These are phyloP conservation scores for Brachylomia viminalis DNA, from an alignment of 2,888 invertebrate species.

Conservation along the genomic window DNA sequence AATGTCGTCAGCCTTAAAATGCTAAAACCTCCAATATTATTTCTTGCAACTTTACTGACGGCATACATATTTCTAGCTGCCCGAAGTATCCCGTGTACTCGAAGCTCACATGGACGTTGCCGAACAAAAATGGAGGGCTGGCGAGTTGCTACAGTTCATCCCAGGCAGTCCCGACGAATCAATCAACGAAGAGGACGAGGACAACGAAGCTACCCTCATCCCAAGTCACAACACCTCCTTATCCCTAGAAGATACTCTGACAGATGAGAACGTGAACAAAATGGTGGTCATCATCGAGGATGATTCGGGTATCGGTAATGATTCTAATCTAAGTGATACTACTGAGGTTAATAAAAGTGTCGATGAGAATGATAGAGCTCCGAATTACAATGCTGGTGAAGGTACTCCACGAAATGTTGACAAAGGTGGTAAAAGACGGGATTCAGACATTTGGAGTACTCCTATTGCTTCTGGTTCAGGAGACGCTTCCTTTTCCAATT, in stretches of 20 bases:
- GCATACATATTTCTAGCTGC: slow-evolving; percentile 72
- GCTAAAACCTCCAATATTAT: not conserved
- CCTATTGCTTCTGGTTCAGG: slow-evolving; percentile 41
- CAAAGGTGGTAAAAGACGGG: not conserved
- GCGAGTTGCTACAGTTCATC: slow-evolving; percentile 72
- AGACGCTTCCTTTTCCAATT: slow-evolving; percentile 14
- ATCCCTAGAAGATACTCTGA: slow-evolving; percentile 82
- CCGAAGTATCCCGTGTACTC: slow-evolving; percentile 84
- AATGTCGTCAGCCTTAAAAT: not conserved
- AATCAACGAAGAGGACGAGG: slow-evolving; percentile 73
- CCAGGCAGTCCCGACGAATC: slow-evolving; percentile 72
- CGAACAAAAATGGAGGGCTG: slow-evolving; percentile 80
- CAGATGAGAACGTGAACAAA: slow-evolving; percentile 72
- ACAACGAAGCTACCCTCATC: slow-evolving; percentile 79
- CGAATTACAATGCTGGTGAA: slow-evolving; percentile 5
- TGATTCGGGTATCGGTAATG: slow-evolving; percentile 71
- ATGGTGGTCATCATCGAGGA: slow-evolving; percentile 62
- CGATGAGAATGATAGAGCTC: slow-evolving; percentile 23
- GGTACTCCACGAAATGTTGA: slow-evolving; percentile 23
- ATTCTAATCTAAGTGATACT: slow-evolving; percentile 62
- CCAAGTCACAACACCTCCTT: slow-evolving; percentile 77
- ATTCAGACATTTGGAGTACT: not conserved
- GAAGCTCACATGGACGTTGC: slow-evolving; percentile 83
- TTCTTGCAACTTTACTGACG: not conserved
- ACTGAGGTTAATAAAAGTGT: slow-evolving; percentile 46